A percentile compares a stretch with the other conserved stretches of the same genome.
Evolutionary conservation across 2,797 vertebrate species (phyloP).

Genomic region (Nannoperca obscura): DNA sequence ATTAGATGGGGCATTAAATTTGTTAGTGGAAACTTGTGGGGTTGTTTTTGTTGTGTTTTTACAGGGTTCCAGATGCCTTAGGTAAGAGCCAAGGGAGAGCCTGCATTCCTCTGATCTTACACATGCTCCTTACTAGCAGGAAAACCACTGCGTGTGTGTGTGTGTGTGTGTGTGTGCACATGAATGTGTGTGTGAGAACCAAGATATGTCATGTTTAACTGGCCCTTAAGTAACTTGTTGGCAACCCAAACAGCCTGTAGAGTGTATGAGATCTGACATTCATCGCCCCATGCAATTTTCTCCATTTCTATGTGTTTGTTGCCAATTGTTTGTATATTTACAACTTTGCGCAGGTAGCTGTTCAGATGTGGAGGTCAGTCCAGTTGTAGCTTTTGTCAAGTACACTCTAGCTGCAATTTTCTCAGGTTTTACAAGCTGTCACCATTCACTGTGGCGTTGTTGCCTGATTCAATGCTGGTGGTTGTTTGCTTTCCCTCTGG

Average conservation of each 20-base stretch:
- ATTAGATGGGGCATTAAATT: conserved; percentile 74
- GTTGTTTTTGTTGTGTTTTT: conserved; percentile 75
- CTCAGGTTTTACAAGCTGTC: conserved; percentile 57
- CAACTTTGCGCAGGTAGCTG: conserved; percentile 25
- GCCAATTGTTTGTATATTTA: conserved; percentile 27
- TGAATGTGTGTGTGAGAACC: conserved; percentile 6
- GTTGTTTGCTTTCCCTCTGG: conserved; percentile 27
- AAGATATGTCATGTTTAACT: conserved; percentile 39
- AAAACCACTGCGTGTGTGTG: conserved; percentile 54
- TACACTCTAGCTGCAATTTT: conserved; percentile 53
- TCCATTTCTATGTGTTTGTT: not conserved
- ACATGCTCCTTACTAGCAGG: conserved; percentile 62
- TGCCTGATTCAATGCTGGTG: conserved; percentile 45
- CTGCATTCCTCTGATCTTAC: conserved; percentile 75
- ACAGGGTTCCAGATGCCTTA: conserved; percentile 70
- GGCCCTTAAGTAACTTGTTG: conserved; percentile 42
- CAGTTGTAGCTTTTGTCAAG: conserved; percentile 42
- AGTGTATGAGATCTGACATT: conserved; percentile 39
- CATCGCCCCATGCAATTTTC: conserved; percentile 8
- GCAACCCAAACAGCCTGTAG: conserved; percentile 36
- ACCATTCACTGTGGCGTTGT: conserved; percentile 48
- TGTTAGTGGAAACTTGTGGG: conserved; percentile 76
- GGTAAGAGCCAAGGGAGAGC: conserved; percentile 67
- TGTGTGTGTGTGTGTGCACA: not conserved
- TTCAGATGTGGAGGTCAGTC: conserved; percentile 34